Base-by-base conservation (phyloP, 2,113 vertebrate genomes). In the Chloebia gouldiae region DNA sequence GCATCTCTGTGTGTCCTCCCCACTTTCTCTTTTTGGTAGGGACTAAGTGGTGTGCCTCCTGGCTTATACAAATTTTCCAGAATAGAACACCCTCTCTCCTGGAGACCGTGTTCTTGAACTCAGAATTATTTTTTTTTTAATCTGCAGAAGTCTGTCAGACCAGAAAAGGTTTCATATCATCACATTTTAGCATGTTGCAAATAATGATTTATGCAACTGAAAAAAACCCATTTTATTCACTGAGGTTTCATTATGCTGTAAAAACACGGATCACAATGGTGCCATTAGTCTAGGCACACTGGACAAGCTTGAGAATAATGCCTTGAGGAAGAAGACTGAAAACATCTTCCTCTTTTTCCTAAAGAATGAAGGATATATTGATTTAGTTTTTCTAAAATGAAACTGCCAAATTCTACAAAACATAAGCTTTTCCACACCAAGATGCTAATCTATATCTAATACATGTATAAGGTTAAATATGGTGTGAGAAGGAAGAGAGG, bases 371-470 rank as follows among this genome's bases (percentile, higher is more conserved):
- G 83, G 69, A 14, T 81, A 56, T 93, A 96, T 96, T 96, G 95
- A 97, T 96, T 96, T 24, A 54, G 91, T 56, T 45, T 94, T 96
- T 96, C 86, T 86, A 81, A 61, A 90, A 94, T 94, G 89, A 96
- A 97, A 96, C 81, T 92, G 83, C 83, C 81, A 50, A 42, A 47
- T 81, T 96, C 75, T 95, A 91, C n/a, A 63, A 96, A 97, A 96
- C 63, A 79, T 88, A 82, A 92, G 70, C 80, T 97, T 95, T 93
- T 96, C 73, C 24, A 97, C 96, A 97, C 96, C 76, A 94, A 97
- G 97, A 96, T 96, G 95, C 97, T 98, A 95, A 98, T 97, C 95
- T 97, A 70, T 94, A 95, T 95, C 96, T 98, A 97, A 97, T 95
- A 71, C 72, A 54, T 95, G 88, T 92, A 75, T 96, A 89, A 97